Evolutionary conservation across 2,888 invertebrate genomes (phyloP), one percentile per base, ranked within the genome.

Genomic region (Acanthacorydalis orientalis): DNA sequence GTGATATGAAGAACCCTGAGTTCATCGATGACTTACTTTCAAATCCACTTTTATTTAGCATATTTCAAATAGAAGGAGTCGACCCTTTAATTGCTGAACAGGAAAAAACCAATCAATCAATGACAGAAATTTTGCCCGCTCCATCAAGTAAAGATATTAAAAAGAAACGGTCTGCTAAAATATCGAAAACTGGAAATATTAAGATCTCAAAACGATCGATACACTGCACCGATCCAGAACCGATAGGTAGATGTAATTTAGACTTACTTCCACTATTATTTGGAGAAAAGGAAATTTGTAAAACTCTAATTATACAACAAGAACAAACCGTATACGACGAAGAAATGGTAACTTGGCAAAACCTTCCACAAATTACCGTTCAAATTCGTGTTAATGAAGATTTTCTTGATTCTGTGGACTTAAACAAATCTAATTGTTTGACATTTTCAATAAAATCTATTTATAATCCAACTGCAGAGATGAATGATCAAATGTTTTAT

Each of bases 371-470:
- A 48, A 44, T 63, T 33, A 47, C 54, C 11, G 53, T 63, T 4
- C 55, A 55, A 31, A 54, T 62, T 14, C 51, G 49, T 1, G 51
- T 58, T 9, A 54, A 57, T 39, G 54, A 55, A 48, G 51, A 52
- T 15, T 48, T 53, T 8, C 11, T 41, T 6, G 23, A 15, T 3
- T 8, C 10, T 32, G 43, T 52, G 9, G 41, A 46, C 8, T 49
- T 50, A 31, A 48, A 50, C 39, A 47, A 55, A 31, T 48, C 55
- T 15, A 59, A 56, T 15, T 53, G 62, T 44, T 34, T 63, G 8
- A 56, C 56, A 48, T 51, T 63, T 33, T 63, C 64, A 1, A 46
- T 63, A 2, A 64, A 65, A 53, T 61, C 64, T 1, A 57, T 64
- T 50, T 63, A 60, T 50, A 64, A 64, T 52, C 45, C 60, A 42